Conservation (phyloP, 1,140 invertebrate species). For the Augochlora pura region DNA sequence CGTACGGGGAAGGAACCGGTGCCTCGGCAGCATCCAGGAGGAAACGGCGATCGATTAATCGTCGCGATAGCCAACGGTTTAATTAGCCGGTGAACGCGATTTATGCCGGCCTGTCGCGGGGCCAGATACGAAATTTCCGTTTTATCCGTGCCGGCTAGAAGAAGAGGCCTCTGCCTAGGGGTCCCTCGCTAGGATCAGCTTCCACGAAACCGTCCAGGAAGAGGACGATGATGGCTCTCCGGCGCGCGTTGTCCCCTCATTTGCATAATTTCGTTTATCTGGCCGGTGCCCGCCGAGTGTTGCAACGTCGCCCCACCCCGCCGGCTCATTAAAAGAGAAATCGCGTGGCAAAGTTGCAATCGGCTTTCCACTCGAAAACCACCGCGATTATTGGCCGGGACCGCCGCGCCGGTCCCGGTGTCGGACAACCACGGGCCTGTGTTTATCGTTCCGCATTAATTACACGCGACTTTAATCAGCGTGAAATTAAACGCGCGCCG, state of each 20-base stretch:
- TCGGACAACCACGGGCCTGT: neutral
- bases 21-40: slow-evolving; percentile 39
- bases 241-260: neutral
- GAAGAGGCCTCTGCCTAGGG: neutral
- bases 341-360: neutral
- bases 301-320: too few relatives aligned
- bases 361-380: slow-evolving; percentile 7
- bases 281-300: neutral
- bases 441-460: slow-evolving; percentile 13
- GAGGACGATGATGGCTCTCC: neutral
- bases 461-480: neutral
- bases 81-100: slow-evolving; percentile 68
- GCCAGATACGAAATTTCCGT: slow-evolving; percentile 59
- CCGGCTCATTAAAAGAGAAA: neutral
- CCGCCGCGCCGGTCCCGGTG: neutral
- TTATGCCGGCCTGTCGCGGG: slow-evolving; percentile 46
- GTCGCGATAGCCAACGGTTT: slow-evolving; percentile 72
- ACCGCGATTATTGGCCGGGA: neutral
- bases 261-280: slow-evolving; percentile 6
- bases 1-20: slow-evolving; percentile 32
- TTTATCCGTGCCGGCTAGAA: slow-evolving; percentile 40
- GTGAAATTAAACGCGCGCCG: neutral
- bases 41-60: slow-evolving; percentile 73
- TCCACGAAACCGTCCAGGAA: slow-evolving; percentile 40
- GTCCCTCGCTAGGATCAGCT: slow-evolving; percentile 10